Percentiles rank a stretch among this genome's conserved stretches.
phyloP scores from a whole-genome alignment of 2,113 vertebrate genomes.

The Syngnathus scovelli region DNA sequence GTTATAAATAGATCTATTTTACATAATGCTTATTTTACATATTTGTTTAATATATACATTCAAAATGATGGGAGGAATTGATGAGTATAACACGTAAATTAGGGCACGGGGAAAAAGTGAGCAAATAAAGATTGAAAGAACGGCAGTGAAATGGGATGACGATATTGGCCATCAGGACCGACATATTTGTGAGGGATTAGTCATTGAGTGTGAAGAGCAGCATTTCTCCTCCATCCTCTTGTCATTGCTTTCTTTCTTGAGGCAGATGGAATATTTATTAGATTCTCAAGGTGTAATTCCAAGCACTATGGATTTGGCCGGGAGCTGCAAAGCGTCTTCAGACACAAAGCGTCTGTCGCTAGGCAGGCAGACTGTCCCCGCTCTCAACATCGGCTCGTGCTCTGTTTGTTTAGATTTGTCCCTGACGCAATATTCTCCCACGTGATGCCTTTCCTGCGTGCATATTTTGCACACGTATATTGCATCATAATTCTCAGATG shows the following conservation, averaged over 20 bases:
- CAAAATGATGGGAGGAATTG: too few relatives aligned
- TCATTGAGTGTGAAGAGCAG: slow-evolving; percentile 29
- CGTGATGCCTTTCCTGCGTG: slow-evolving; percentile 2
- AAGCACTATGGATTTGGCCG: slow-evolving; percentile 18
- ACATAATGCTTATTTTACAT: too few relatives aligned
- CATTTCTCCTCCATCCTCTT: not conserved
- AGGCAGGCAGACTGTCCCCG: slow-evolving; percentile 35
- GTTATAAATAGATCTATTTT: too few relatives aligned
- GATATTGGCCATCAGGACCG: not conserved
- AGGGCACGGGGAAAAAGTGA: not conserved
- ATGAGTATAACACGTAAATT: not conserved
- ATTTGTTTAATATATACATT: too few relatives aligned
- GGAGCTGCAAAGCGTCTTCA: slow-evolving; percentile 27
- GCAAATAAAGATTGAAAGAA: not conserved
- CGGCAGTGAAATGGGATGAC: not conserved
- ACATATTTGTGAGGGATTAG: slow-evolving; percentile 12
- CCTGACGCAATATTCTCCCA: slow-evolving; percentile 34
- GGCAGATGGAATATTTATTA: slow-evolving; percentile 1
- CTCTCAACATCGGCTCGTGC: slow-evolving; percentile 35
- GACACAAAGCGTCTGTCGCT: slow-evolving; percentile 51
- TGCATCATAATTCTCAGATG: not conserved
- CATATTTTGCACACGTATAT: slow-evolving; percentile 6
- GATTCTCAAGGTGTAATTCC: slow-evolving; percentile 4
- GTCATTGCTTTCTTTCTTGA: not conserved
- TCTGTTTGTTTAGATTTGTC: slow-evolving; percentile 49